These are phyloP conservation scores for Anagrus nilaparvatae DNA, from an alignment of 1,140 invertebrate species.

Conservation along the genomic window DNA sequence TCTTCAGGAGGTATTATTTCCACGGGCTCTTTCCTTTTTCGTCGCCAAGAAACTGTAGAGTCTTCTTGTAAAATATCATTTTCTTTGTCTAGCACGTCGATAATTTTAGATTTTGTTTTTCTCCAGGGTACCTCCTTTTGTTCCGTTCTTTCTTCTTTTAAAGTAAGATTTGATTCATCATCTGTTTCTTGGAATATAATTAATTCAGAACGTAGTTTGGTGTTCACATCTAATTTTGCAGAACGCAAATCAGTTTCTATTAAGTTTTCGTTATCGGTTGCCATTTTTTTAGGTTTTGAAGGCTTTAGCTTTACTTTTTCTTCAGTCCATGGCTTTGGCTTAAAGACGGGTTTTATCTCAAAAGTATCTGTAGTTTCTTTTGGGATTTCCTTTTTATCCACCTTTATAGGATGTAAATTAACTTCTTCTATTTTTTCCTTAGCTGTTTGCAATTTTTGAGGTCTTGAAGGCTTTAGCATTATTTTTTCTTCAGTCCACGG, in stretches of 20 bases:
- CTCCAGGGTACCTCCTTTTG: conserved; percentile 24
- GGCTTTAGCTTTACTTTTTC: conserved; percentile 25
- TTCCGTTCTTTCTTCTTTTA: conserved; percentile 26
- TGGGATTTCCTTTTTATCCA: conserved; percentile 24
- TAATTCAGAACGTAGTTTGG: too few relatives aligned
- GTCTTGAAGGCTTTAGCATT: conserved; percentile 30
- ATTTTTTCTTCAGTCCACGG: conserved; percentile 47
- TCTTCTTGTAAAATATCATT: too few relatives aligned
- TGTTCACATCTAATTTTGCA: too few relatives aligned
- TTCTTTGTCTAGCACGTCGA: too few relatives aligned
- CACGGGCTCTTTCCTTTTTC: conserved; percentile 15
- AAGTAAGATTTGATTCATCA: conserved; percentile 30
- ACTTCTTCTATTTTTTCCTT: conserved; percentile 37
- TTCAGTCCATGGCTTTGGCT: conserved; percentile 44
- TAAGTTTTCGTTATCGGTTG: not conserved
- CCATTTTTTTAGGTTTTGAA: conserved; percentile 4
- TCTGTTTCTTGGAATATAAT: too few relatives aligned
- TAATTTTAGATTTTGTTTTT: too few relatives aligned
- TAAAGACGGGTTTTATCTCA: conserved; percentile 21
- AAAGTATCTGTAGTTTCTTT: conserved; percentile 24
- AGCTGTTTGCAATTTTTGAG: conserved; percentile 31
- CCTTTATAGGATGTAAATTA: conserved; percentile 41
- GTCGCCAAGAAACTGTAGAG: conserved; percentile 15
- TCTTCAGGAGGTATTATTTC: conserved; percentile 10
- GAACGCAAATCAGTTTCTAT: too few relatives aligned